These are phyloP conservation scores for Philopotamus ludificatus DNA, from an alignment of 1,140 invertebrate species.

Conservation along the genomic window DNA sequence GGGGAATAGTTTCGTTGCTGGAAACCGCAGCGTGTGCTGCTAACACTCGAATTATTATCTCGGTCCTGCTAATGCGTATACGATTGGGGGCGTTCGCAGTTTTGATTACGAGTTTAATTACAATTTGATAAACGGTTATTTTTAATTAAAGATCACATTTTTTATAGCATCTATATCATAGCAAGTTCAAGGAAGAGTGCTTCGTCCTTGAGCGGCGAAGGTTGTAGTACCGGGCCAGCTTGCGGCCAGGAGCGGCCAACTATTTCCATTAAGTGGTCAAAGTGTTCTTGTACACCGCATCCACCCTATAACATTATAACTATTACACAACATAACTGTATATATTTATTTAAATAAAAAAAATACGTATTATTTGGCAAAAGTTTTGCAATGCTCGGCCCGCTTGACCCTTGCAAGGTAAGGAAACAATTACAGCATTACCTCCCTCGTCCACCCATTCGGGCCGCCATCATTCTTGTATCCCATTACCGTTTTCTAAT, in stretches of 20 bases:
- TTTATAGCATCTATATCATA: no score
- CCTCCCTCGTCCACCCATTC: no score
- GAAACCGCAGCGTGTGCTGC: background rate
- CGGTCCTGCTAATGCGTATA: no score
- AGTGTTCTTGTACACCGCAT: constrained; percentile 18
- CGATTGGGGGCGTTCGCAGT: no score
- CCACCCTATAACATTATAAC: no score
- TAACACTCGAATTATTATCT: no score
- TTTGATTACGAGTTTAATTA: no score
- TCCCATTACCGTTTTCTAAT: constrained; percentile 36
- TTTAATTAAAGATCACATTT: no score
- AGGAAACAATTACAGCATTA: constrained; percentile 24
- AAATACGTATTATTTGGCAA: no score
- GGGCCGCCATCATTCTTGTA: constrained; percentile 12
- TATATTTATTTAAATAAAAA: no score
- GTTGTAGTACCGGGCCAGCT: constrained; percentile 31
- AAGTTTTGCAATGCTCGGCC: constrained; percentile 15
- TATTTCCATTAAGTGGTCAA: constrained; percentile 37
- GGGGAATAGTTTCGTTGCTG: background rate
- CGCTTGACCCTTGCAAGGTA: constrained; percentile 32
- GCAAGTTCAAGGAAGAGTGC: constrained; percentile 14
- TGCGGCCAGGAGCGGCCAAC: constrained; percentile 33
- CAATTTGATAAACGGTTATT: no score
- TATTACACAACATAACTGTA: no score
- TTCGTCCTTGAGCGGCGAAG: constrained; percentile 30